Conservation (phyloP, 2,888 invertebrate species). For the Ophion ellenae region DNA sequence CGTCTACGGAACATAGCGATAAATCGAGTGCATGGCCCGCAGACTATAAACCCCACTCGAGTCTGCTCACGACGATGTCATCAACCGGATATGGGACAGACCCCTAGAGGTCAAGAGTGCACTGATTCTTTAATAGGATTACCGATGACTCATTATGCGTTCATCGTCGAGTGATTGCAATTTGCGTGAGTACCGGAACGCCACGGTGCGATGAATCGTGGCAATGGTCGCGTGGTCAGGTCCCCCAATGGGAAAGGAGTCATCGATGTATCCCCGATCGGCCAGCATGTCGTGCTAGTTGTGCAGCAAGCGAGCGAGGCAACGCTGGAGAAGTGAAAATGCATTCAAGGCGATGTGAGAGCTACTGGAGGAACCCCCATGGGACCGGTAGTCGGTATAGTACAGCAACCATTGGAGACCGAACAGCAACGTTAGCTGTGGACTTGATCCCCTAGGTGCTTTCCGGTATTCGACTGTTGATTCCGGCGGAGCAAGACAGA, state of each 20-base stretch:
- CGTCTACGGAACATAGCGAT: background rate
- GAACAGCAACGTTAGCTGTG: too few species aligned
- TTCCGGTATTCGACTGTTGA: too few species aligned
- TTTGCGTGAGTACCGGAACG: slow-evolving; percentile 13
- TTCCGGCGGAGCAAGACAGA: too few species aligned
- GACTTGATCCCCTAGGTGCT: too few species aligned
- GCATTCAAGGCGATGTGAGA: background rate
- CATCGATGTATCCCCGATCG: background rate
- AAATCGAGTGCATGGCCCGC: background rate
- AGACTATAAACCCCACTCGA: background rate
- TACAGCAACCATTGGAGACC: too few species aligned
- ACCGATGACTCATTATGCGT: slow-evolving; percentile 77
- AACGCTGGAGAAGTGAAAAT: background rate
- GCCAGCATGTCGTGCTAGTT: background rate
- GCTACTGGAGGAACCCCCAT: background rate
- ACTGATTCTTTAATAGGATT: slow-evolving; percentile 75
- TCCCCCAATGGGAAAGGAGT: background rate
- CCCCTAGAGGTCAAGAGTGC: slow-evolving; percentile 77
- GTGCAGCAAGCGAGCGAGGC: background rate
- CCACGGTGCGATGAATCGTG: background rate
- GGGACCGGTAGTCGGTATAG: too few species aligned
- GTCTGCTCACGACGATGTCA: background rate
- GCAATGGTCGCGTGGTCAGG: background rate
- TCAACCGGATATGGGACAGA: slow-evolving; percentile 78
- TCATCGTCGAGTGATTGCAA: slow-evolving; percentile 20